Percentiles rank a stretch among this genome's conserved stretches.
Conservation (phyloP, 2,113 vertebrate species). For the Prionailurus bengalensis region DNA sequence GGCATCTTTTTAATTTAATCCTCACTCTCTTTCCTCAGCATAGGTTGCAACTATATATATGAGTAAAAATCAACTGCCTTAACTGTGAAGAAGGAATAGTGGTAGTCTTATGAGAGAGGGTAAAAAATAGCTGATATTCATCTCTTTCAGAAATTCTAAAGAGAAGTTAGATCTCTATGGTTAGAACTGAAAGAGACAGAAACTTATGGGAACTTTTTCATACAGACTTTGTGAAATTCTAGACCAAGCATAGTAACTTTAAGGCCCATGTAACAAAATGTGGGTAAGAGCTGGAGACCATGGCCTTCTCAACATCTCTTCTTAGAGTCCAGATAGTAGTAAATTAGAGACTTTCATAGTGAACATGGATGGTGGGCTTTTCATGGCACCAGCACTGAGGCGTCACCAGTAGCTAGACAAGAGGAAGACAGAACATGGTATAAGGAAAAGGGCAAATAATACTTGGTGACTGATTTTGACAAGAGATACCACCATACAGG, state of each 20-base stretch:
- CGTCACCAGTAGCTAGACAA: not conserved
- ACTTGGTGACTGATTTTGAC: not conserved
- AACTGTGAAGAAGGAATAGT: not conserved
- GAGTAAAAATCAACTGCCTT: not conserved
- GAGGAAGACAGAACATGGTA: not conserved
- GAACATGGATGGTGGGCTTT: not conserved
- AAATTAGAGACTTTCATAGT: not conserved
- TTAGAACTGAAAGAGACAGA: not conserved
- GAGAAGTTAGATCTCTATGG: not conserved
- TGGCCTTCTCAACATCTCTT: not conserved
- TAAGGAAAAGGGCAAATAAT: not conserved
- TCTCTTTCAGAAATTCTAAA: not conserved
- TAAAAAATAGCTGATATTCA: not conserved
- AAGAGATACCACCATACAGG: not conserved
- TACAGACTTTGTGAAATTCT: not conserved
- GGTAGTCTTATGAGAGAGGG: accelerated
- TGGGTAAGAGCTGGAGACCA: not conserved
- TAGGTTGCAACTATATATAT: not conserved
- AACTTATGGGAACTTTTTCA: accelerated
- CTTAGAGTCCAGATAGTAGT: not conserved
- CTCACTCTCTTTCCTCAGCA: not conserved
- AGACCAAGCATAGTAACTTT: not conserved
- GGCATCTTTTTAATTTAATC: not conserved
- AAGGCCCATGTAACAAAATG: not conserved
- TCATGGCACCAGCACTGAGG: not conserved